These are phyloP conservation scores for Pseudonaja textilis DNA, from an alignment of 2,113 vertebrate species.

Conservation along the genomic window DNA sequence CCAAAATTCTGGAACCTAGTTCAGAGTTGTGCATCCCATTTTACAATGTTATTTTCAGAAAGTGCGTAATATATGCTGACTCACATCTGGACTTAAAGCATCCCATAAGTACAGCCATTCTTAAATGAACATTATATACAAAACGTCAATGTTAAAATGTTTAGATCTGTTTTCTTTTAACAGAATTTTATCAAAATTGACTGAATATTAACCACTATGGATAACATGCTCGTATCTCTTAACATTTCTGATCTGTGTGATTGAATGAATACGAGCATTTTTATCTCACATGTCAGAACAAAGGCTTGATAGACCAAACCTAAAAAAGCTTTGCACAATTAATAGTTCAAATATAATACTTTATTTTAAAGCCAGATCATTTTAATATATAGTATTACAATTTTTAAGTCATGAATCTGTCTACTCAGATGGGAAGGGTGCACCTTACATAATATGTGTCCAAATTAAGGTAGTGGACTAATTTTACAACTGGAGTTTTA, in stretches of 20 bases:
- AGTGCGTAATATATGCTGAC: constrained; percentile 63
- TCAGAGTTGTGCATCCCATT: constrained; percentile 90
- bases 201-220: background rate
- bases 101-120: background rate
- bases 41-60: constrained; percentile 89
- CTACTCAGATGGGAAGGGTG: background rate
- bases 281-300: background rate
- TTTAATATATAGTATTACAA: background rate
- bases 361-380: background rate
- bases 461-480: background rate
- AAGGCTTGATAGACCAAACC: background rate
- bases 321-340: background rate
- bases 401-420: background rate
- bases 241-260: background rate
- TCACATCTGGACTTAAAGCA: background rate
- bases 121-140: background rate
- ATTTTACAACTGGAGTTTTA: background rate
- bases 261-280: background rate
- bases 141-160: background rate
- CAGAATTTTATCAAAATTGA: background rate
- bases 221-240: background rate
- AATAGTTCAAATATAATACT: background rate
- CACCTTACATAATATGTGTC: background rate
- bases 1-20: constrained; percentile 85
- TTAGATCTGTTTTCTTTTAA: background rate